A percentile compares a stretch with the other conserved stretches of the same genome.
Conservation (phyloP, 1,140 invertebrate species). For the Halesus radiatus region DNA sequence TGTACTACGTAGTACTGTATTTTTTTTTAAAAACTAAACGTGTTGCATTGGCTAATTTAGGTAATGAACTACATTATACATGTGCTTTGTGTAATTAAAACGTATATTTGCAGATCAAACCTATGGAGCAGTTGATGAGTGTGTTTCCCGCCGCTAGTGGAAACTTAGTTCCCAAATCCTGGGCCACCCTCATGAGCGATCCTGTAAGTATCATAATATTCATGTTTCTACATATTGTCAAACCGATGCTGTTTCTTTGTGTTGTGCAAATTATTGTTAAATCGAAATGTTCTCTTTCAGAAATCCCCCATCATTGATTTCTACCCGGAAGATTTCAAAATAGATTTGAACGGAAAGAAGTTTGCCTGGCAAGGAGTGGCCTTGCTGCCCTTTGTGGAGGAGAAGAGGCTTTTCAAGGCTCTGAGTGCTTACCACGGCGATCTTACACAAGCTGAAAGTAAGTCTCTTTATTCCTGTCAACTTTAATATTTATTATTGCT, state of each 20-base stretch:
- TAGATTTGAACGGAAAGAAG: conserved; percentile 99
- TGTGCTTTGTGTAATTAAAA: too few species aligned
- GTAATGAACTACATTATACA: too few species aligned
- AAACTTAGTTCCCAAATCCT: conserved; percentile 92
- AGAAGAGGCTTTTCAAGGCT: conserved; percentile 90
- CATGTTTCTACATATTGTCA: too few species aligned
- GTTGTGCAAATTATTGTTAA: too few species aligned
- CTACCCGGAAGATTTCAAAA: conserved; percentile 98
- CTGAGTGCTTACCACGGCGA: conserved; percentile 84
- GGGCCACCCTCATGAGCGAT: conserved; percentile 95
- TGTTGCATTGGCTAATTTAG: too few species aligned
- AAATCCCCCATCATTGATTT: conserved; percentile 91
- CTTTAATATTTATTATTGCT: not conserved
- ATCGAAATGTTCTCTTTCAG: not conserved
- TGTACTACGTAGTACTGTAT: too few species aligned
- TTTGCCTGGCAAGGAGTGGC: conserved; percentile 99
- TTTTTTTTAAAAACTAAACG: too few species aligned
- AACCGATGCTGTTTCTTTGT: too few species aligned
- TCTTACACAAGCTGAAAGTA: conserved; percentile 86
- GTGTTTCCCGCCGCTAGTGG: conserved; percentile 98
- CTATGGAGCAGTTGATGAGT: conserved; percentile 98
- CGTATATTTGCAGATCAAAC: conserved; percentile 83
- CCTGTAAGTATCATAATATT: conserved; percentile 77
- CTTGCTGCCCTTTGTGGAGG: conserved; percentile 97
- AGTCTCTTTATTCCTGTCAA: conserved; percentile 55